Evolutionary conservation across 1,140 invertebrate genomes (phyloP), one percentile per base, ranked within the genome.

Genomic region (Polypedilum vanderplanki): DNA sequence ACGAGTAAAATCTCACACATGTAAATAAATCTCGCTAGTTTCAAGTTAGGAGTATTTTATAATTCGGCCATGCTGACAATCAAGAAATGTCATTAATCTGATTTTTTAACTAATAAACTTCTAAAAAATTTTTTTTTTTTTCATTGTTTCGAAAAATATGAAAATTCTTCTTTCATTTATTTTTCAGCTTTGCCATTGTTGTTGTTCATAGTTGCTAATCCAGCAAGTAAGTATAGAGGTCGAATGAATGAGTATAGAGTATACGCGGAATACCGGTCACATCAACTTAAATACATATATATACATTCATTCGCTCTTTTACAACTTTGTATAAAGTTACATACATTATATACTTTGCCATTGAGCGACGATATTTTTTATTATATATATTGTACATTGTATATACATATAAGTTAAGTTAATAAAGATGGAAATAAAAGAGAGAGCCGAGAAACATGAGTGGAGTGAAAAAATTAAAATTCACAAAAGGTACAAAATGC

Each of bases 401-500:
- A 57, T 57, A 57, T 57, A 33, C 24, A 33, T 57, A 15, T 57
- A 57, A n/a, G 12, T 57, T 57, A 57, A 57, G 46, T 57, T 57
- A 57, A 57, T 57, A 57, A 57, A 57, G 41, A 46, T 46, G 41
- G 15, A 46, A 46, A 46, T 46, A 46, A 57, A 57, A 57, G 46
- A 57, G 46, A 57, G 46, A 57, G 46, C 46, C 24, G 46, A 57
- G 46, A 57, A 57, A 57, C 46, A 57, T 57, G 46, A 15, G 7
- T 57, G 46, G n/a, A 57, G 46, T 57, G 20, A 70, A 70, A 67
- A 70, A 70, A 70, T 70, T 70, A 70, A 70, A 70, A 70, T 70
- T 70, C 65, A 70, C 20, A 18, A 70, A 70, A 70, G 65, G 65
- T 70, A 70, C 17, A 70, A 18, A 20, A 20, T 70, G 17, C 17